Base-by-base conservation (phyloP, 2,797 vertebrate species). In the Pelochelys cantorii region DNA sequence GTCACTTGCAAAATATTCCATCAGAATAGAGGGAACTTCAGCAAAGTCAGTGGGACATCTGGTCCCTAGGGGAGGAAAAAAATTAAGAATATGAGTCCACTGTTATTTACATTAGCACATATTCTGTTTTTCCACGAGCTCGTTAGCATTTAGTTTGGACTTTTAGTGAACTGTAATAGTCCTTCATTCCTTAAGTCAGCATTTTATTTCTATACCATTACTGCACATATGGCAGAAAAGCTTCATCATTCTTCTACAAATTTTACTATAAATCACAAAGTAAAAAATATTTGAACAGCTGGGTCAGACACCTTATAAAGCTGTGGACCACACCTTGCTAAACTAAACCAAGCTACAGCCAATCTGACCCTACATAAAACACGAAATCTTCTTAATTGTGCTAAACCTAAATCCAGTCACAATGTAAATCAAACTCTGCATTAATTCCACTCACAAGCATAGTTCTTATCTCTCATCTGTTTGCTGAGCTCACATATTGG, bases 1-100 rank as follows among this genome's bases (percentile, higher is more conserved):
- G 96, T 99, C 99, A 29, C 98, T 99, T 87, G 99, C 99, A 97
- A 99, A 99, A 95, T 99, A 99, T 95, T 99, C 99, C 99, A 99
- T 99, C 88, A 99, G 98, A 95, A 99, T 99, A 86, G 99, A 99
- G 2, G 99, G 99, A 42, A 99, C 99, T 97, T 99, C 99, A 5
- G 99, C 99, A 91, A 99, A 99, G 97, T 99, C 99, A 27, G 99
- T 99, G 4, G 99, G 96, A 98, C 99, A 99, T 96, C 99, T 98
- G 92, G 99, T 99, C 97, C 99, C 99, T 99, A 82, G 34, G 95
- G 90, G 53, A 5, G 9, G 85, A 86, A 94, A 93, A 48, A 42
- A 91, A 94, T 89, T 62, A 80, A 54, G 94, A 71, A 55, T 10
- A 79, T 81, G 86, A 95, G 87, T 81, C 89, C 86, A 81, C 80